Evolutionary conservation across 2,113 vertebrate genomes (phyloP), one percentile per base, ranked within the genome.

Genomic region (rat (Rattus norvegicus)): DNA sequence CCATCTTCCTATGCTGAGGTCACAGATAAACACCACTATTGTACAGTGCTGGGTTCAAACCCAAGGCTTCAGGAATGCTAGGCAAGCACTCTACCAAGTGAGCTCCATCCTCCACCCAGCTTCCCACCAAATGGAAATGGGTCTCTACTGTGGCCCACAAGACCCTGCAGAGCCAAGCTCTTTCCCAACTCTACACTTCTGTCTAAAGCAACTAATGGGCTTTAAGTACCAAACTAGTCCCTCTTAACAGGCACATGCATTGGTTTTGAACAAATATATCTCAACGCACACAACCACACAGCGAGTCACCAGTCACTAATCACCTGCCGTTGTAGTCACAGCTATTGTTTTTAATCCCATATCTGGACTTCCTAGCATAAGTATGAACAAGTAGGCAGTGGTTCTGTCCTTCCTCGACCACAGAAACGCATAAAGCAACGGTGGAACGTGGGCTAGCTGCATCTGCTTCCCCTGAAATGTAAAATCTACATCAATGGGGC

Each of bases 351-450:
- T 9, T 24, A 80, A 56, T 70, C 70, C 20, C 19, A 36, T 76
- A 56, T 85, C 85, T 95, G 61, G 70, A 75, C 47, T 54, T 90
- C 63, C 63, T n/a, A 95, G 43, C 80, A 69, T 90, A 95, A 85
- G 59, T 88, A 17, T 49, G 52, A 88, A 86, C 12, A 73, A 81
- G 24, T 22, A 30, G 70, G 8, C 36, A 91, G 14, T 63, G 30
- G 56, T 7, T n/a, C 56, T 89, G 2, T 70, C 85, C 76, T 84
- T 85, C 75, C 87, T 90, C 88, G 59, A 87, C 80, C 92, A 52
- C 1, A 90, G 88, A 92, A 95, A 59, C 33, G 54, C 13, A n/a
- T 17, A 91, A 36, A 85, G 69, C 81, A 59, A 59, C 70, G 28
- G 36, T 12, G 43, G 63, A 26, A 20, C 61, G 59, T 26, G 17